phyloP scores from a whole-genome alignment of 1,140 invertebrate genomes.

The Neoseiulus cucumeris region DNA sequence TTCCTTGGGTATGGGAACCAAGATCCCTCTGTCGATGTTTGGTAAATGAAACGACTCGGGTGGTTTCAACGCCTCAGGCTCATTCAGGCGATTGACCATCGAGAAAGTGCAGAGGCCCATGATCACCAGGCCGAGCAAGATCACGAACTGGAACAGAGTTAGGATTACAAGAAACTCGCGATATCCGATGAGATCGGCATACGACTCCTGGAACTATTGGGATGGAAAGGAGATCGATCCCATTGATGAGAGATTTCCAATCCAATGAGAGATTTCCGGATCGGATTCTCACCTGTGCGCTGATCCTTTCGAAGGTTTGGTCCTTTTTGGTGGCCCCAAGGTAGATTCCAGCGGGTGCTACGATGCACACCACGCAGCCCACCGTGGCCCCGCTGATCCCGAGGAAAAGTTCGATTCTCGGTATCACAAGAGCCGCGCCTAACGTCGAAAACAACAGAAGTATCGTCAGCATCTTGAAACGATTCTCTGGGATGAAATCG shows the following conservation, averaged over 20 bases:
- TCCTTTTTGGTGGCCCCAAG: conserved; percentile 30
- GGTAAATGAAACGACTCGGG: not conserved
- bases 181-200: not conserved
- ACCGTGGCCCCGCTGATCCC: conserved; percentile 81
- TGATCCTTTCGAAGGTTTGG: conserved; percentile 26
- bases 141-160: not conserved
- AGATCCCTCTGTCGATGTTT: not conserved
- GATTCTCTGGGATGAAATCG: conserved; percentile 20
- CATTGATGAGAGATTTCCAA: not conserved
- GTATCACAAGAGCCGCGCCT: conserved; percentile 39
- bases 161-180: not conserved
- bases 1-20: too few relatives aligned
- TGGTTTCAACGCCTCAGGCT: not conserved
- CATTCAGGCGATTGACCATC: not conserved
- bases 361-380: conserved; percentile 75
- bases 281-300: conserved; percentile 27
- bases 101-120: conserved; percentile 1
- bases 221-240: not conserved
- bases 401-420: conserved; percentile 75
- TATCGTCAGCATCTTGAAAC: conserved; percentile 20
- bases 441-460: conserved; percentile 21
- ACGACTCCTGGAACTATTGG: not conserved
- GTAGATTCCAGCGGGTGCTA: conserved; percentile 57
- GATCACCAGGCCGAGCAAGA: not conserved
- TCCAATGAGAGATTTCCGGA: too few relatives aligned